Conservation (phyloP, 2,797 vertebrate species). For the Poeciliopsis gracilis region DNA sequence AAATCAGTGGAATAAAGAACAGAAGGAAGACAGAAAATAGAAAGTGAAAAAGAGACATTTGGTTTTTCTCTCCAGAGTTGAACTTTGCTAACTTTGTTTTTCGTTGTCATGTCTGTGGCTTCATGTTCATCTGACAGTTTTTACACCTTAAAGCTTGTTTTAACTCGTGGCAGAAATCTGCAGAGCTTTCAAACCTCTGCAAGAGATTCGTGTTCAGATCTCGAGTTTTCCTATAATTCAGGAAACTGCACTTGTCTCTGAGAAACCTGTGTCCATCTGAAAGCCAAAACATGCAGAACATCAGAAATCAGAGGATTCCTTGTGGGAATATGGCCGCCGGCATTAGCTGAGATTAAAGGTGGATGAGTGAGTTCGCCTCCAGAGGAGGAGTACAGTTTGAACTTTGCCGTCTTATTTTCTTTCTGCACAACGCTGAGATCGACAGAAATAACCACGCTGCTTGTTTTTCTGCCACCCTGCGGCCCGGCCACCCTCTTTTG, state of each 20-base stretch:
- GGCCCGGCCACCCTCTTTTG: constrained; percentile 4
- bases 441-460: constrained; percentile 3
- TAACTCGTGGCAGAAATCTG: background rate
- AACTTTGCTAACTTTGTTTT: too few relatives aligned
- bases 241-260: background rate
- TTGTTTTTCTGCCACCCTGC: constrained; percentile 24
- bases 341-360: background rate
- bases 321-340: background rate
- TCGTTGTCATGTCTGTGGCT: background rate
- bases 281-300: background rate
- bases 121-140: background rate
- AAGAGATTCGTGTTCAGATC: background rate
- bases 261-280: background rate
- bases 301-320: background rate
- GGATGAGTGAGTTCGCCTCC: background rate
- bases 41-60: background rate
- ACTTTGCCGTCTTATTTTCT: constrained; percentile 16
- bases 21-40: background rate
- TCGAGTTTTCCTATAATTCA: background rate
- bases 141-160: background rate
- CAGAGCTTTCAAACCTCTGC: background rate
- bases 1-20: background rate
- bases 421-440: background rate
- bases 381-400: constrained; percentile 8
- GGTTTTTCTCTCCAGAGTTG: background rate